A percentile compares a stretch with the other conserved stretches of the same genome.
These are phyloP conservation scores for Adoxophyes honmai DNA, from an alignment of 1,140 invertebrate genomes.

Conservation along the genomic window DNA sequence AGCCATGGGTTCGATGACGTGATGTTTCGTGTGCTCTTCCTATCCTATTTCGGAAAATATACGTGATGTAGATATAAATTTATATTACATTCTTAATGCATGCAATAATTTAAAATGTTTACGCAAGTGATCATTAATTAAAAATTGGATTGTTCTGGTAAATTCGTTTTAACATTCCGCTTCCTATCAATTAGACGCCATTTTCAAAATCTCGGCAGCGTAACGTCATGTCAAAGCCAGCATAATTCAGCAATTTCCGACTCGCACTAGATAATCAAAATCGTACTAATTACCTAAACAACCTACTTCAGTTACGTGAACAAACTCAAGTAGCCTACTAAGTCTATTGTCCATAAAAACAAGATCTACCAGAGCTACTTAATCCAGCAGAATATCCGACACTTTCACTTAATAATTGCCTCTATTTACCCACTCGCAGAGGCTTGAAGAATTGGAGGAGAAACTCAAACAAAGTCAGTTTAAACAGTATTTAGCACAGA, in stretches of 20 bases:
- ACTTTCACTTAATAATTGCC: conserved; percentile 30
- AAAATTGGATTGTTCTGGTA: too few species aligned
- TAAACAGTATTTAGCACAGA: conserved; percentile 64
- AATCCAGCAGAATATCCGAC: conserved; percentile 19
- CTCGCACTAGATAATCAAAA: conserved; percentile 6
- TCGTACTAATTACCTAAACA: background rate
- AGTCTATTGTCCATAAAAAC: conserved; percentile 14
- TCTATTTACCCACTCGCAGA: conserved; percentile 31
- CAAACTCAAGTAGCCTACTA: conserved; percentile 15
- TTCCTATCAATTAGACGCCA: too few species aligned
- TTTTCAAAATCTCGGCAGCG: background rate
- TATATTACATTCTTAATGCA: too few species aligned
- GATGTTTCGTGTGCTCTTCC: too few species aligned
- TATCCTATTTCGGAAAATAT: too few species aligned
- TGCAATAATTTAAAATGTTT: too few species aligned
- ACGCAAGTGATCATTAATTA: too few species aligned
- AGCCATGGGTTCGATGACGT: too few species aligned
- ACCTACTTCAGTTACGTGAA: conserved; percentile 12
- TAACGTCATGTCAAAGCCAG: conserved; percentile 9
- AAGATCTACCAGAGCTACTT: conserved; percentile 18
- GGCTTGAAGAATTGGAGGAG: conserved; percentile 60
- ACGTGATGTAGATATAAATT: too few species aligned
- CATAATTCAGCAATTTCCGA: conserved; percentile 1
- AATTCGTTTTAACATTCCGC: background rate
- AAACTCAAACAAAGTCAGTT: conserved; percentile 67